Percentiles rank a stretch among this genome's conserved stretches.
Conservation (phyloP, 2,797 vertebrate genomes). For the Heliangelus exortis region DNA sequence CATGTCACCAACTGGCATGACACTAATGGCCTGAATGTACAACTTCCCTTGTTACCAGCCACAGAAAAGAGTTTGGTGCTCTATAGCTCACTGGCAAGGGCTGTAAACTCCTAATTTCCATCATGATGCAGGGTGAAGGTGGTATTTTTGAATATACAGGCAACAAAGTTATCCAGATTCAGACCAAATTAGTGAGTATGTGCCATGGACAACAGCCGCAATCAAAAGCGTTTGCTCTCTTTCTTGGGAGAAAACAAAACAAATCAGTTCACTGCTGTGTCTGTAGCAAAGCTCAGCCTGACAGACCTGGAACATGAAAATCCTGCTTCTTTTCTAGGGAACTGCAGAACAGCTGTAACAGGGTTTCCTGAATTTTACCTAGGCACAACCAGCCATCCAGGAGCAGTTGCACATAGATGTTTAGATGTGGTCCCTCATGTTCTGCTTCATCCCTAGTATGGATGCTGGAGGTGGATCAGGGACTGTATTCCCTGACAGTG, state of each 20-base stretch:
- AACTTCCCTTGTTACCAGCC: constrained; percentile 11
- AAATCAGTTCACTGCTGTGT: neutral
- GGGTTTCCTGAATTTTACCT: no score
- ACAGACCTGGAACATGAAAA: neutral
- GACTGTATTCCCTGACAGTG: no score
- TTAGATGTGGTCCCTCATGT: neutral
- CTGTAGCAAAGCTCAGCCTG: neutral
- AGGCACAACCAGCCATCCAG: neutral
- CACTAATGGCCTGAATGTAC: neutral
- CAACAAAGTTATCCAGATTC: neutral
- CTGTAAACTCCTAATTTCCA: neutral
- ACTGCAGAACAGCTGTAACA: neutral
- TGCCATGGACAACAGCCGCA: neutral
- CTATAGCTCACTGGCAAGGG: constrained; percentile 1
- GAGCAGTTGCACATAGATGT: neutral
- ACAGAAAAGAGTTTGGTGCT: constrained; percentile 20
- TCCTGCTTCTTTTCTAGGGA: neutral
- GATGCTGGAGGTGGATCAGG: neutral
- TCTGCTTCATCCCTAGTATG: neutral
- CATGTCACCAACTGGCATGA: neutral
- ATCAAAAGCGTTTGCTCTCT: neutral
- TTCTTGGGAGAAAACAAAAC: neutral
- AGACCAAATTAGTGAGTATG: neutral
- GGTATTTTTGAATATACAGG: neutral
- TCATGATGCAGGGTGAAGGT: constrained; percentile 2